Evolutionary conservation across 2,888 invertebrate genomes (phyloP), one percentile per base, ranked within the genome.

Genomic region (Ichneumoninae sp.): DNA sequence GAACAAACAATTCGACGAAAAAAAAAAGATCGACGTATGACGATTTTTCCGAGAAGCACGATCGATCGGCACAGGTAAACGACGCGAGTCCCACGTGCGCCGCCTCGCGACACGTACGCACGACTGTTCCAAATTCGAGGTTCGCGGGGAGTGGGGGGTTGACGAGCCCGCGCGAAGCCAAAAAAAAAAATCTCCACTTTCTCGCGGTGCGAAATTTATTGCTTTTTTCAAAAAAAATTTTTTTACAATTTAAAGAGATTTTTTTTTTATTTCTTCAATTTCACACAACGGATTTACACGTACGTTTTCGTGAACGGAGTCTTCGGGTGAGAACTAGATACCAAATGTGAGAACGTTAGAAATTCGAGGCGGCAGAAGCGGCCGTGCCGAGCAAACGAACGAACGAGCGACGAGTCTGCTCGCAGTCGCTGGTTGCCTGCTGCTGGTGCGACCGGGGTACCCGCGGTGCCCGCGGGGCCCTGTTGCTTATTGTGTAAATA

Each of bases 401-500:
- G 78, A 70, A 65, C 71, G 78, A 70, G 60, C 47, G 66, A 54
- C 83, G 74, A 71, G 26, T 22, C 74, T 65, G 62, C 62, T 44
- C 33, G 65, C 44, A 62, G 19, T 65, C 50, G 75, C 36, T 26
- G 44, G 33, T 47, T 50, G 83, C 80, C 72, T 84, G 83, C 68
- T 70, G 84, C 70, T 79, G 71, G 81, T 77, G 86, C 85, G 80
- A 82, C 84, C 74, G 80, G 83, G 81, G 83, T 68, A 80, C 82
- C 83, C 83, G 77, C 74, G 57, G 30, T 26, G 69, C 44, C 47
- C 88, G 91, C 89, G 90, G 91, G 91, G 91, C 71, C 79, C 72
- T 91, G 92, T 93, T 93, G 93, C 93, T 93, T 93, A 93, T 93
- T 93, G 93, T 93, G 93, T 93, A 93, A 93, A 93, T 93, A 93